Evolutionary conservation across 2,888 invertebrate species (phyloP).

Genomic region (Neoascia interrupta): DNA sequence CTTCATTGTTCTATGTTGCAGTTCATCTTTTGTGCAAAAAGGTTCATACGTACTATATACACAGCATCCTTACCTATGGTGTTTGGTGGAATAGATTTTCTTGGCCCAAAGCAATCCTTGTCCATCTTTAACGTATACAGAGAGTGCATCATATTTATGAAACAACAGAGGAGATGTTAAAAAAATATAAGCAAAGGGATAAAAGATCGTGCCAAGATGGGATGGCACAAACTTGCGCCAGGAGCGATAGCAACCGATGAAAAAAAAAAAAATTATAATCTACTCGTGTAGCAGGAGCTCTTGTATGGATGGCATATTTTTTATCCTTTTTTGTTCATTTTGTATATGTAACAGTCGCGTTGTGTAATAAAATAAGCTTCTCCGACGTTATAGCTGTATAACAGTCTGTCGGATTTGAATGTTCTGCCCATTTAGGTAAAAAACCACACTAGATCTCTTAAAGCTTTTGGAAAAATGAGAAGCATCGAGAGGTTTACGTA

Average conservation of each 20-base stretch:
- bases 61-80: constrained; percentile 7
- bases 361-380: no score
- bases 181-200: constrained; percentile 14
- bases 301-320: neutral
- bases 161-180: neutral
- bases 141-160: constrained; percentile 1
- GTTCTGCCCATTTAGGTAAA: no score
- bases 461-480: no score
- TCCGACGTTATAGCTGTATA: no score
- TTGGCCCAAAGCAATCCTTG: constrained; percentile 5
- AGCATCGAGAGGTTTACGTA: no score
- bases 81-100: constrained; percentile 25
- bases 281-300: constrained; percentile 9
- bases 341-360: no score
- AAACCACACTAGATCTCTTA: no score
- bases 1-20: constrained; percentile 8
- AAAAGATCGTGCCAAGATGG: constrained; percentile 8
- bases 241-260: constrained; percentile 1
- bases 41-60: constrained; percentile 6
- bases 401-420: no score
- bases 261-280: no score
- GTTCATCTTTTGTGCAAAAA: neutral
- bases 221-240: constrained; percentile 6
- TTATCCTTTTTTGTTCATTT: neutral
- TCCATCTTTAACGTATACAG: constrained; percentile 40